Base-by-base conservation (phyloP, 2,113 vertebrate genomes). In the Galbula dea region DNA sequence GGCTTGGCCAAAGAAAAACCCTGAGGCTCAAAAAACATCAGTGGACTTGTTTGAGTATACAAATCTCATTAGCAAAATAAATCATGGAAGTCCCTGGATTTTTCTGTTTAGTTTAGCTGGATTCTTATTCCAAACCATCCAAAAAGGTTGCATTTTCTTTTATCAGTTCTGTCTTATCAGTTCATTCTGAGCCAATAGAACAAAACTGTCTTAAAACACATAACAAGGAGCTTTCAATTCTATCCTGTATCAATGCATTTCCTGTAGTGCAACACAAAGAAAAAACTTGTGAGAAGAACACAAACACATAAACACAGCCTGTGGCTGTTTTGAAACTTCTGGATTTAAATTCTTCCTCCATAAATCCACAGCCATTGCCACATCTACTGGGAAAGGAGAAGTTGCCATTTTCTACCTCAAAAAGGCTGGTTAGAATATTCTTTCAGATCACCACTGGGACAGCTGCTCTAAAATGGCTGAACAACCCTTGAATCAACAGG, bases 21-120 rank as follows among this genome's bases (percentile, higher is more conserved):
- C 1, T 0, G 2, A 27, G 12, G n/a, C 10, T 15, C 20, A 62
- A 72, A 68, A 67, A 4, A 21, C 6, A 65, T 39, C 39, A 45
- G 15, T 63, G 36, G 22, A 72, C 37, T 75, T 71, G 8, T 32
- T 17, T 10, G 9, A 45, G 45, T 86, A 39, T 4, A 27, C 27
- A 73, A 14, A 11, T 57, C 37, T 82, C 49, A 43, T 61, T 41
- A 86, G 29, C 27, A 84, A 78, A 72, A 74, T 22, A 83, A 92
- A 81, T 26, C 12, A 15, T 32, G 7, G 10, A 51, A 79, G 24
- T 52, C 6, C 17, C 6, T 30, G 21, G 18, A 27, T 49, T 4
- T 79, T 77, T 76, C 69, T 72, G 6, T 52, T 90, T 39, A 22
- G 15, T 58, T 86, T 49, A 73, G 20, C 30, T 74, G 6, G 3